Base-by-base conservation (phyloP, 2,113 vertebrate genomes). In the Balaeniceps rex region DNA sequence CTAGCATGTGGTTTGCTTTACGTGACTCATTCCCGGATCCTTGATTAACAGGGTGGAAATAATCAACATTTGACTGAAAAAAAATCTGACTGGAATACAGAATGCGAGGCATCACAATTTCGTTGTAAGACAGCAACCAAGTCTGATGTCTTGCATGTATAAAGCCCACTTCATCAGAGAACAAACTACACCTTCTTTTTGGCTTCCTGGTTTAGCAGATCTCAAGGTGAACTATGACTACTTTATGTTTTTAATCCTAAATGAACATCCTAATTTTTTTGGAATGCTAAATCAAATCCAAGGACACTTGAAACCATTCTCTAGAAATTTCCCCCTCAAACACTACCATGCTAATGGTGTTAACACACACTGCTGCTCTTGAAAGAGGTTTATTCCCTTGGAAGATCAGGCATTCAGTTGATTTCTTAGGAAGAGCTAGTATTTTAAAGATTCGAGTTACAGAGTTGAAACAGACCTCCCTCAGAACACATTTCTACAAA, bases 331-430 rank as follows among this genome's bases (percentile, higher is more conserved):
- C 11, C 26, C 36, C 28, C 58, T 49, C 38, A 68, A 46, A 44
- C 4, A 3, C 18, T 6, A 51, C 51, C 1, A 0, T 6, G 22
- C 28, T n/a, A 28, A 29, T 85, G 74, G 49, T 4, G 26, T 9
- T 14, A 66, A 33, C 64, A 31, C 26, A 60, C 15, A 2, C 25
- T 44, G 25, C 69, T 58, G 72, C 58, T 65, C 81, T 14, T 49
- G 19, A 23, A 76, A 70, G 34, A 57, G 12, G 7, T 36, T 60
- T 44, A 47, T 13, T 69, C 34, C 51, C 17, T 58, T 34, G 38
- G 49, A 44, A 93, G 49, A 80, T 8, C 5, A 3, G 22, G 47
- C 69, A n/a, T 14, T 65, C 69, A 36, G 55, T n/a, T 28, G 19
- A 86, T 61, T 61, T 38, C 9, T 54, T 14, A 33, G 17, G 6